Evolutionary conservation across 2,888 invertebrate species (phyloP).

Genomic region (Orthosia incerta): DNA sequence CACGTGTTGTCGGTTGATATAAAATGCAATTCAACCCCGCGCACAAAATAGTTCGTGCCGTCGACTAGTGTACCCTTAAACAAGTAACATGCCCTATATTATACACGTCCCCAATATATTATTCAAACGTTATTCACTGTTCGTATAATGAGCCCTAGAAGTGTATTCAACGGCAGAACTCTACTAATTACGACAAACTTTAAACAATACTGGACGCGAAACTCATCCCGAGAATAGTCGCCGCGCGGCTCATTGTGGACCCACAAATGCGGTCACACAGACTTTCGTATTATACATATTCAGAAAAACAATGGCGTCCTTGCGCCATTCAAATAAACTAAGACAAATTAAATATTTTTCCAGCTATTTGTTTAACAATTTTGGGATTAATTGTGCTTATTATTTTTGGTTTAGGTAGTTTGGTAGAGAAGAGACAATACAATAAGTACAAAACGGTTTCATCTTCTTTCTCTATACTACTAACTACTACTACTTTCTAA

Average conservation of each 20-base stretch:
- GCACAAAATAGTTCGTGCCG: too few species aligned
- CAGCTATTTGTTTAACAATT: conserved; percentile 59
- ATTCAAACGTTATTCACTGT: conserved; percentile 71
- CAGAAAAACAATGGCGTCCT: conserved; percentile 88
- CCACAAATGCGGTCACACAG: conserved; percentile 89
- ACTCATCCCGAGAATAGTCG: conserved; percentile 89
- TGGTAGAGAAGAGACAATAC: too few species aligned
- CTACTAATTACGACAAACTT: conserved; percentile 91
- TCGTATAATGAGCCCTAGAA: conserved; percentile 86
- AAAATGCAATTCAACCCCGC: too few species aligned
- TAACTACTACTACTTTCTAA: too few species aligned
- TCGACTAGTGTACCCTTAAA: conserved; percentile 7
- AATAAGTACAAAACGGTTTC: too few species aligned
- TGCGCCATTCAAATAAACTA: conserved; percentile 86
- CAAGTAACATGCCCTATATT: conserved; percentile 34
- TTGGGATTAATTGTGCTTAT: conserved; percentile 24
- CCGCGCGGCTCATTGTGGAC: conserved; percentile 86
- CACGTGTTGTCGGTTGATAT: too few species aligned
- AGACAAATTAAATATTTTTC: conserved; percentile 86
- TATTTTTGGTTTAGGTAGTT: conserved; percentile 2
- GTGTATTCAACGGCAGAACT: conserved; percentile 87
- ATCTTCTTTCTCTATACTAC: too few species aligned
- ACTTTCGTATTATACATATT: conserved; percentile 88
- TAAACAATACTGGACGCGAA: conserved; percentile 90
- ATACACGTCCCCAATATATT: conserved; percentile 58